These are phyloP conservation scores for Tridacna gigas DNA, from an alignment of 2,888 invertebrate species.

Conservation along the genomic window DNA sequence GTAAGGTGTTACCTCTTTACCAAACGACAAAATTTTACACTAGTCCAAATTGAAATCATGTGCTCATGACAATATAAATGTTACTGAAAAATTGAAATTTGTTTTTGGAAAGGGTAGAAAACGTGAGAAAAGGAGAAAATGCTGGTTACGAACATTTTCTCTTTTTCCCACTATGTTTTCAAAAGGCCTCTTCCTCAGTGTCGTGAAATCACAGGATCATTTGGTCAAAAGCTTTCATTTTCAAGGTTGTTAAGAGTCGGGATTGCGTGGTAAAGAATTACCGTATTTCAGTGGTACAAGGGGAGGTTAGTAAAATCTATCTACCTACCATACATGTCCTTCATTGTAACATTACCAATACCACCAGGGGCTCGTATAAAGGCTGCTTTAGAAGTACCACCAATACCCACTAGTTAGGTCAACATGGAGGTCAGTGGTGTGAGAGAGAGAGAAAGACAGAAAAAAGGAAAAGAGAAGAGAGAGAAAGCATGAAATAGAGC, in stretches of 20 bases:
- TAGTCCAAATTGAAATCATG: no score
- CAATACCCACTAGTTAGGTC: conserved; percentile 5
- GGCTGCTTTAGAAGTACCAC: conserved; percentile 31
- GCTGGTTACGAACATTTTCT: background rate
- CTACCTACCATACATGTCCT: conserved; percentile 61
- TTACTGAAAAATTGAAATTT: no score
- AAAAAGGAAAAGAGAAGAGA: conserved; percentile 34
- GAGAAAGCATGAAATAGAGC: conserved; percentile 6
- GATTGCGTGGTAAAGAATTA: no score
- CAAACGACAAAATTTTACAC: no score
- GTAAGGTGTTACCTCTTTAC: no score
- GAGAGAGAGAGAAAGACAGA: conserved; percentile 38
- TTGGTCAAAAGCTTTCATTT: no score
- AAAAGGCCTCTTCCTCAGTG: no score
- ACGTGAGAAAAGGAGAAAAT: background rate
- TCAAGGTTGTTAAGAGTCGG: no score
- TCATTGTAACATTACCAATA: conserved; percentile 48
- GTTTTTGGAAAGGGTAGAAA: no score
- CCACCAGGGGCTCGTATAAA: conserved; percentile 49
- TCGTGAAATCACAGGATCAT: no score
- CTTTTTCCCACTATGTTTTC: background rate
- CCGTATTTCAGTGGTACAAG: no score
- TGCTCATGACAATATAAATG: no score
- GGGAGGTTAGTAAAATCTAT: conserved; percentile 18
- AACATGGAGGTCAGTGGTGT: conserved; percentile 12